Conservation (phyloP, 1,140 invertebrate genomes). For the Cyphomyrmex costatus region DNA sequence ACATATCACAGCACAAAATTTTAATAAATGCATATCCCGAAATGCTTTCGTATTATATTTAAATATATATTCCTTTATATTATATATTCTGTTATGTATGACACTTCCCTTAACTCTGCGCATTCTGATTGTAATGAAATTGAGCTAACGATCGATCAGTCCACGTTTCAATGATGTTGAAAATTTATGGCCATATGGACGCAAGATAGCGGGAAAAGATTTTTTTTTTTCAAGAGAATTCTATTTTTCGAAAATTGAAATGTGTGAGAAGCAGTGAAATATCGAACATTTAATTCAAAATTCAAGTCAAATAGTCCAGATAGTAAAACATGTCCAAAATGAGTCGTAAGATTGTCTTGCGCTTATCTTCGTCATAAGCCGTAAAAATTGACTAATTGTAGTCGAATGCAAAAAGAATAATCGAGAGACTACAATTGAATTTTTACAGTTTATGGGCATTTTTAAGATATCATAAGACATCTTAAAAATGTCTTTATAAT, state of each 20-base stretch:
- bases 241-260: neutral
- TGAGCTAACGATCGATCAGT: constrained; percentile 34
- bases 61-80: constrained; percentile 73
- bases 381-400: no score
- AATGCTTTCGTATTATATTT: constrained; percentile 67
- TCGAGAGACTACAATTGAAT: no score
- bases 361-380: no score
- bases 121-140: neutral
- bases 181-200: neutral
- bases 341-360: no score
- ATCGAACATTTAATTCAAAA: neutral
- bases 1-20: constrained; percentile 84
- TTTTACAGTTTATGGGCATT: no score
- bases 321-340: no score
- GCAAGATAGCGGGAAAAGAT: neutral
- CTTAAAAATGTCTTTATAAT: no score
- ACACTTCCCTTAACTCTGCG: constrained; percentile 23
- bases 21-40: constrained; percentile 79
- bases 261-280: neutral
- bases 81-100: constrained; percentile 65
- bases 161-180: neutral
- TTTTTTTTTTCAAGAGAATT: no score
- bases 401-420: no score
- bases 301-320: neutral
- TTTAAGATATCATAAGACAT: no score